These are phyloP conservation scores for Aldrovandia affinis DNA, from an alignment of 2,797 vertebrate species.

Conservation along the genomic window DNA sequence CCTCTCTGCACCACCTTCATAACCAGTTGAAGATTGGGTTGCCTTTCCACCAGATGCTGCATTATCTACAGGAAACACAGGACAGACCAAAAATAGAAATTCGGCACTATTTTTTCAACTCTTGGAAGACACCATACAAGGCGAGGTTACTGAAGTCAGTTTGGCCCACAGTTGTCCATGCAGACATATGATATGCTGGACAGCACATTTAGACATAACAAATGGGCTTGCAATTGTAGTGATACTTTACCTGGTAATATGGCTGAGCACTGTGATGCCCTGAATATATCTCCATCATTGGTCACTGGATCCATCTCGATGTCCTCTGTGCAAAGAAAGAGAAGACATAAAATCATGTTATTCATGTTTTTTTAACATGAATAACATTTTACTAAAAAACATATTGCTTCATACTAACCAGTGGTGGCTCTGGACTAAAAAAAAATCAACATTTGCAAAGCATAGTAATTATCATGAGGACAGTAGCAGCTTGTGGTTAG, in stretches of 20 bases:
- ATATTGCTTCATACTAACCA: no score
- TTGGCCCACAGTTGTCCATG: neutral
- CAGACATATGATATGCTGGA: neutral
- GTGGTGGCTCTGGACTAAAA: no score
- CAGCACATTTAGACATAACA: neutral
- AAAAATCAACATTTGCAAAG: no score
- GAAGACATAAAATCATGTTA: neutral
- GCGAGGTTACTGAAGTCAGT: neutral
- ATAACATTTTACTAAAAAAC: no score
- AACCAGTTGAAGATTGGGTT: slow-evolving; percentile 25
- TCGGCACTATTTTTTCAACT: neutral
- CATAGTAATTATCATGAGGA: no score
- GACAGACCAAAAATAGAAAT: neutral
- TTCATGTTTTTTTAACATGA: no score
- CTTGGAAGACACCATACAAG: neutral
- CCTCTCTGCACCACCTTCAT: slow-evolving; percentile 8
- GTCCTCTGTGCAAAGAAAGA: neutral
- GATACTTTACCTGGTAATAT: neutral
- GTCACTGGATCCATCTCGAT: neutral
- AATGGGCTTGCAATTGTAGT: neutral
- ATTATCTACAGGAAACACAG: slow-evolving; percentile 29
- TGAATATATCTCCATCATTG: neutral
- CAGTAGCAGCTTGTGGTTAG: no score
- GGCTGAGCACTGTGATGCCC: neutral
- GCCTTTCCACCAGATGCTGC: slow-evolving; percentile 39